These are phyloP conservation scores for Dasyornis broadbenti DNA, from an alignment of 2,113 vertebrate species.

Conservation along the genomic window DNA sequence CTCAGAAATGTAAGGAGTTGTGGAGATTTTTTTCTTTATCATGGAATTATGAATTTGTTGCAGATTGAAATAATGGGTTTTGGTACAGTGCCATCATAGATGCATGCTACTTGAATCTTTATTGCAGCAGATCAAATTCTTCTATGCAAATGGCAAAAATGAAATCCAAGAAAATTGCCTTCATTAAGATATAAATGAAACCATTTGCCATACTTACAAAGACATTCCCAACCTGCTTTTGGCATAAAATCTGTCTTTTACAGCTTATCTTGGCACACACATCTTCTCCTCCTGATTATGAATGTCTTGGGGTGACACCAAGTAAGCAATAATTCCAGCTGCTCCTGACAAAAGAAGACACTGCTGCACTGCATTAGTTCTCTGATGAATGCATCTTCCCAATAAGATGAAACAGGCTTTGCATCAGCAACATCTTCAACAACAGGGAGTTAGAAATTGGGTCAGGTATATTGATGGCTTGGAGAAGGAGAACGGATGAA, in stretches of 20 bases:
- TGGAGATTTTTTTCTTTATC: not conserved
- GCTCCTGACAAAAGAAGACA: conserved; percentile 45
- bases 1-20: not conserved
- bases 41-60: not conserved
- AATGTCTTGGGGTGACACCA: conserved; percentile 54
- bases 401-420: conserved; percentile 29
- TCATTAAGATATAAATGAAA: conserved; percentile 60
- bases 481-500: not conserved
- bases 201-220: conserved; percentile 44
- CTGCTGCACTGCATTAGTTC: conserved; percentile 43
- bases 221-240: conserved; percentile 57
- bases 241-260: conserved; percentile 55
- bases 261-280: conserved; percentile 23
- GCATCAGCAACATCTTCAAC: conserved; percentile 50
- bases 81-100: not conserved
- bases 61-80: not conserved
- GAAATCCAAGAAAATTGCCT: conserved; percentile 44
- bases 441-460: conserved; percentile 47
- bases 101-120: conserved; percentile 18
- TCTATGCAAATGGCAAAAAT: conserved; percentile 42
- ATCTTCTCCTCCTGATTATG: conserved; percentile 51
- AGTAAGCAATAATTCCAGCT: conserved; percentile 62
- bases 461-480: conserved; percentile 29
- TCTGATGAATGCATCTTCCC: conserved; percentile 46
- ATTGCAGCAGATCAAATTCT: conserved; percentile 39